Conservation (phyloP, 1,140 invertebrate species). For the Notospermus geniculatus region DNA sequence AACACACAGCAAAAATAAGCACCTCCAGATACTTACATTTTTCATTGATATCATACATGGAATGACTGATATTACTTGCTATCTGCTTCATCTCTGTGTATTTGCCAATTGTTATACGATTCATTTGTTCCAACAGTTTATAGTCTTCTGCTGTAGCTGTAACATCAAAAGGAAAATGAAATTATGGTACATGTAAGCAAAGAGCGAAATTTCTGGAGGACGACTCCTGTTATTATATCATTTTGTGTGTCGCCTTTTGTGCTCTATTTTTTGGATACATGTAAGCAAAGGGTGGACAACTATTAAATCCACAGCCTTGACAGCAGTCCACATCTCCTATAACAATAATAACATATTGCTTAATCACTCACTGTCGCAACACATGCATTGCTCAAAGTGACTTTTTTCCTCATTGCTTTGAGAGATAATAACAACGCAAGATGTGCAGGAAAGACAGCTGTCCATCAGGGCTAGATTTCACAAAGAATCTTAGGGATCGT, state of each 20-base stretch:
- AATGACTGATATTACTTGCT: constrained; percentile 42
- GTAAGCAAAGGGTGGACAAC: background rate
- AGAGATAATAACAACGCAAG: too few species aligned
- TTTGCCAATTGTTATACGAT: constrained; percentile 51
- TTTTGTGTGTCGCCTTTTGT: too few species aligned
- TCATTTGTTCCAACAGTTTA: constrained; percentile 53
- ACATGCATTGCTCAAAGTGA: too few species aligned
- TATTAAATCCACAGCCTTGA: background rate
- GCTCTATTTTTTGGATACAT: background rate
- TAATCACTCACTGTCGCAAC: too few species aligned
- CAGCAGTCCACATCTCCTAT: background rate
- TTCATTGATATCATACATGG: constrained; percentile 50
- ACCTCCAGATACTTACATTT: constrained; percentile 45
- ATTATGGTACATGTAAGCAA: too few species aligned
- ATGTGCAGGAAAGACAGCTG: too few species aligned
- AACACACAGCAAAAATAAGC: too few species aligned
- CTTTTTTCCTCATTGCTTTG: too few species aligned
- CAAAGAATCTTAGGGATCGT: too few species aligned
- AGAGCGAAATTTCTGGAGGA: background rate
- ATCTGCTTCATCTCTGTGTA: constrained; percentile 55
- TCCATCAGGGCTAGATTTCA: too few species aligned
- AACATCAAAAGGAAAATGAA: constrained; percentile 17
- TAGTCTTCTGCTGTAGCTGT: constrained; percentile 54
- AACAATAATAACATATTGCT: background rate
- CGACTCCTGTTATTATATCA: too few species aligned